Conservation (phyloP, 2,888 invertebrate species). For the Amitus sp. region DNA sequence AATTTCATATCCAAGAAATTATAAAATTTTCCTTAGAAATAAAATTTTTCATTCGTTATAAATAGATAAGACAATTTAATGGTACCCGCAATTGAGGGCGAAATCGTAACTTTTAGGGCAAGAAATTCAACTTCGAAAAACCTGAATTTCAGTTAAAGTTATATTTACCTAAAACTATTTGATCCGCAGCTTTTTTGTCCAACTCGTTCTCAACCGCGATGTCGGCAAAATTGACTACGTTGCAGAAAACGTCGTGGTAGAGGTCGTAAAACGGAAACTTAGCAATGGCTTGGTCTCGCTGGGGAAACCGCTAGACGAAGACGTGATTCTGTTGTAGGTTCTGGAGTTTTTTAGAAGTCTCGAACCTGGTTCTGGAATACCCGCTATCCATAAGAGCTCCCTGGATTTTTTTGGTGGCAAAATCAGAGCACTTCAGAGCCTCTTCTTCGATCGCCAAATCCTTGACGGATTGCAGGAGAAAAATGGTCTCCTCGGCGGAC, state of each 20-base stretch:
- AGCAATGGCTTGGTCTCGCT: slow-evolving; percentile 32
- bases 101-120: too few species aligned
- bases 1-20: too few species aligned
- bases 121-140: too few species aligned
- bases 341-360: slow-evolving; percentile 40
- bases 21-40: too few species aligned
- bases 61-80: too few species aligned
- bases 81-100: too few species aligned
- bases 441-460: slow-evolving; percentile 36
- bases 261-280: slow-evolving; percentile 45
- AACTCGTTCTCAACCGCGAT: not conserved
- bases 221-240: not conserved
- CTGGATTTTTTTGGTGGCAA: slow-evolving; percentile 31
- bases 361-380: slow-evolving; percentile 35
- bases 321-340: slow-evolving; percentile 40
- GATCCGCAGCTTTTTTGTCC: slow-evolving; percentile 4
- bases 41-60: too few species aligned
- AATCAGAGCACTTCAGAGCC: slow-evolving; percentile 32
- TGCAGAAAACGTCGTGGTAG: slow-evolving; percentile 41
- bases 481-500: slow-evolving; percentile 45
- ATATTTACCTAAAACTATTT: too few species aligned
- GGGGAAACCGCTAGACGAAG: slow-evolving; percentile 23
- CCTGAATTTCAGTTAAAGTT: too few species aligned
- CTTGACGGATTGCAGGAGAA: slow-evolving; percentile 41
- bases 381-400: slow-evolving; percentile 41